Percentiles rank a stretch among this genome's conserved stretches.
phyloP scores from a whole-genome alignment of 2,797 vertebrate species.

The Hemibagrus guttatus region DNA sequence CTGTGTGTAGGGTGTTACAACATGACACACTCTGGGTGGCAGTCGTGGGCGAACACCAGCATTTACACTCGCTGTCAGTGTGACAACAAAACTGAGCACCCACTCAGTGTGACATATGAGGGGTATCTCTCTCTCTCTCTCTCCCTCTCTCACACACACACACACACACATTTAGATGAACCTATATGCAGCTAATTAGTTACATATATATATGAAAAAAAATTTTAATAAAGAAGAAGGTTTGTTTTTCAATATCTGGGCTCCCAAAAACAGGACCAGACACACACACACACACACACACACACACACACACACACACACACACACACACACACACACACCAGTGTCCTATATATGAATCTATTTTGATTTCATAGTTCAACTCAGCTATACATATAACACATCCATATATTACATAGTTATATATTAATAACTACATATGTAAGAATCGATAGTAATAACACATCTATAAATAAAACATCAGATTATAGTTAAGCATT shows the following conservation, averaged over 20 bases:
- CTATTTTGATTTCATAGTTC: not conserved
- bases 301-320: not conserved
- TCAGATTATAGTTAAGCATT: not conserved
- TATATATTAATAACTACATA: not conserved
- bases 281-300: not conserved
- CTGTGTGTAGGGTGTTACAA: conserved; percentile 59
- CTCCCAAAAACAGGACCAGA: not conserved
- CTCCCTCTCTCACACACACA: not conserved
- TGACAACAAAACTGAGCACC: conserved; percentile 16
- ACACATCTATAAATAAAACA: not conserved
- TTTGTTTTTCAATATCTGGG: too few species aligned
- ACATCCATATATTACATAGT: not conserved
- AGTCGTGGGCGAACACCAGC: conserved; percentile 50
- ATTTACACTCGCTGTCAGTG: conserved; percentile 17
- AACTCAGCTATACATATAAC: too few species aligned
- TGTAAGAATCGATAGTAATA: not conserved
- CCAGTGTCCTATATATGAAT: not conserved
- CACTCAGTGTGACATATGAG: conserved; percentile 25
- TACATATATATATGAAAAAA: too few species aligned
- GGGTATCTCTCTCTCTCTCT: not conserved
- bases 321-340: not conserved
- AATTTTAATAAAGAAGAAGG: too few species aligned
- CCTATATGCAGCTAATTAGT: too few species aligned
- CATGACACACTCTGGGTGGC: conserved; percentile 53
- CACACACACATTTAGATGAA: not conserved